Evolutionary conservation across 2,888 invertebrate species (phyloP).

Genomic region (Terebella lapidaria): DNA sequence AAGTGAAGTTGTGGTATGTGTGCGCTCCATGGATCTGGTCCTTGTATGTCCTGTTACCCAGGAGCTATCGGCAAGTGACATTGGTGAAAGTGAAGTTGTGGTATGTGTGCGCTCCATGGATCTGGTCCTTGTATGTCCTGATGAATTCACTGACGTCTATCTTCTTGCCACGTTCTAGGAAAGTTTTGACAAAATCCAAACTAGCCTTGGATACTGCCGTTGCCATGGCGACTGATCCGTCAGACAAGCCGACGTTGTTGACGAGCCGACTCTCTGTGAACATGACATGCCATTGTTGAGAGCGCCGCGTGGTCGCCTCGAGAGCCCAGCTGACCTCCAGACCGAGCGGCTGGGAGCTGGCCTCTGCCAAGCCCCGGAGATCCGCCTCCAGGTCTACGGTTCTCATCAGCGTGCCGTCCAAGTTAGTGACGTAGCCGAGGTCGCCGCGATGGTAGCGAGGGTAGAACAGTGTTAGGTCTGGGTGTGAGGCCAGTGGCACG

Average conservation of each 20-base stretch:
- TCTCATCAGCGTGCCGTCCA: slow-evolving; percentile 12
- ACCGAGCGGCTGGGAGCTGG: background rate
- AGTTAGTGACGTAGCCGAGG: slow-evolving; percentile 13
- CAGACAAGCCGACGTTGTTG: slow-evolving; percentile 9
- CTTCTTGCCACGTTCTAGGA: slow-evolving; percentile 2
- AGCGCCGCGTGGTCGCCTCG: background rate
- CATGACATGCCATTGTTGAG: slow-evolving; percentile 15
- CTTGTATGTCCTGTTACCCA: too few species aligned
- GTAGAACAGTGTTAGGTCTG: slow-evolving; percentile 4
- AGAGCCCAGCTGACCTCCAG: slow-evolving; percentile 10
- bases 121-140: too few species aligned
- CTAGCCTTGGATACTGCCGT: background rate
- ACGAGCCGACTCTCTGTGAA: slow-evolving; percentile 9
- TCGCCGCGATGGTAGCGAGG: slow-evolving; percentile 8
- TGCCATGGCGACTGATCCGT: slow-evolving; percentile 12
- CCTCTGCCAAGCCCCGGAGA: background rate
- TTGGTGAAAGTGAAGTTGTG: too few species aligned
- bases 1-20: too few species aligned
- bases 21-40: too few species aligned
- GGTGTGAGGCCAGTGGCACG: background rate
- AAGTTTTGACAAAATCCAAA: background rate
- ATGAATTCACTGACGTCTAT: slow-evolving; percentile 9
- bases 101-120: too few species aligned
- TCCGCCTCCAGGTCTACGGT: slow-evolving; percentile 3
- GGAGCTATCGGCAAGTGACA: too few species aligned